A percentile compares a stretch with the other conserved stretches of the same genome.
Evolutionary conservation across 2,888 invertebrate genomes (phyloP).

Genomic region (Tridacna gigas): DNA sequence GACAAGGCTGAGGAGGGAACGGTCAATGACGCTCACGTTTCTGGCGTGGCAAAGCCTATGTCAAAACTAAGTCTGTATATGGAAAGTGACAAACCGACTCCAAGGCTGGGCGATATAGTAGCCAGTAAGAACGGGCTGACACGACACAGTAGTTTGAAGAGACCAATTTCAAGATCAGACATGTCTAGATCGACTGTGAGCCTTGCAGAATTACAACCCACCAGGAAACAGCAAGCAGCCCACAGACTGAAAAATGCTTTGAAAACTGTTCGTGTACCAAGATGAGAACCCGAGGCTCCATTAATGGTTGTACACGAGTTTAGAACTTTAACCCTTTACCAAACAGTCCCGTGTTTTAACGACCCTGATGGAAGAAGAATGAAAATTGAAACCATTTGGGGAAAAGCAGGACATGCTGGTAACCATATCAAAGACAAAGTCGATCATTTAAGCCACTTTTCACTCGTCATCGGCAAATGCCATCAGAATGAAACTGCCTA

Average conservation of each 20-base stretch:
- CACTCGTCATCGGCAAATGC: too few species aligned
- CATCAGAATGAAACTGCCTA: too few species aligned
- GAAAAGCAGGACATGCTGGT: too few species aligned
- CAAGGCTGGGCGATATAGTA: constrained; percentile 53
- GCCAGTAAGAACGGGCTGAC: constrained; percentile 49
- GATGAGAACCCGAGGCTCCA: constrained; percentile 35
- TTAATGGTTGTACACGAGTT: too few species aligned
- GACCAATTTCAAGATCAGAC: constrained; percentile 27
- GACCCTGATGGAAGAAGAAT: too few species aligned
- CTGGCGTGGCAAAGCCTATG: constrained; percentile 36
- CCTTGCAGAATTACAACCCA: constrained; percentile 58
- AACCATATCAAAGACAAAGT: too few species aligned
- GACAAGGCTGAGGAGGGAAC: background rate
- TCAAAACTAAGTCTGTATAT: constrained; percentile 47
- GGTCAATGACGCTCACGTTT: background rate
- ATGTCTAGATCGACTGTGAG: constrained; percentile 52
- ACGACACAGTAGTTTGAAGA: constrained; percentile 58
- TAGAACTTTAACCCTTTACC: too few species aligned
- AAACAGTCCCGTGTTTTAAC: too few species aligned
- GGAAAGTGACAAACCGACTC: constrained; percentile 44
- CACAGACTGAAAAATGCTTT: constrained; percentile 57
- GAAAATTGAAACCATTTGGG: too few species aligned
- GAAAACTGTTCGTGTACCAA: constrained; percentile 53
- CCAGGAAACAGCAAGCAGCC: constrained; percentile 64
- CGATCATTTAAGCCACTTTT: too few species aligned